Base-by-base conservation (phyloP, 2,888 invertebrate genomes). In the Melinopterus prodromus region DNA sequence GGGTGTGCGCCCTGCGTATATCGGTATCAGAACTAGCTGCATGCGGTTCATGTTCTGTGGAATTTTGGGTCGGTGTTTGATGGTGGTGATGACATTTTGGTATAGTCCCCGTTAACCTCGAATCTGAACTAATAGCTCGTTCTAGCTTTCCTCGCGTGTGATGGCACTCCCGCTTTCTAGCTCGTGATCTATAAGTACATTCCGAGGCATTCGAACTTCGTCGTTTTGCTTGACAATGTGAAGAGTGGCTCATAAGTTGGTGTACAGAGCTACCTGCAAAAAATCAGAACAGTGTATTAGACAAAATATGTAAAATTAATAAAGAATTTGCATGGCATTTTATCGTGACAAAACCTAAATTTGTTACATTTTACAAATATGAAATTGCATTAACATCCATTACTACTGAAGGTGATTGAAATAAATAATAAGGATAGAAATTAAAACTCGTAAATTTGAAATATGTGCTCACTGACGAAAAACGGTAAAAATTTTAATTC, bases 201-300 rank as follows among this genome's bases (percentile, higher is more conserved):
- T 90, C 90, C 0, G 90, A 90, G 3, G 90, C 88, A 82, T 90
- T 90, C 0, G 90, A 90, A 82, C 88, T 89, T 15, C 90, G 84
- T 69, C 90, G 84, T 70, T 84, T 84, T 16, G 86, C 78, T 53
- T 84, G 83, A 77, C 83, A 85, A 78, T 85, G 84, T 4, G 84
- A 82, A 7, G 84, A 81, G 26, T 85, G 84, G 2, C 84, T 83
- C 4, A 87, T 84, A 16, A 88, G 81, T 79, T 88, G 87, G 75
- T 87, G 87, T 26, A 86, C 86, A 0, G 88, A 88, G 16, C 88
- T 88, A 69, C 85, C 85, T 83, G 85, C 84, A 85, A 70, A 81
- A 80, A 79, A 53, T 26, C 26, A 26, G 26, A 26, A 26, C 26
- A 26, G 26, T 26, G 26, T 26, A 26, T 26, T 26, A 26, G 26